These are phyloP conservation scores for Pleuronectes platessa DNA, from an alignment of 2,113 vertebrate genomes.

Conservation along the genomic window DNA sequence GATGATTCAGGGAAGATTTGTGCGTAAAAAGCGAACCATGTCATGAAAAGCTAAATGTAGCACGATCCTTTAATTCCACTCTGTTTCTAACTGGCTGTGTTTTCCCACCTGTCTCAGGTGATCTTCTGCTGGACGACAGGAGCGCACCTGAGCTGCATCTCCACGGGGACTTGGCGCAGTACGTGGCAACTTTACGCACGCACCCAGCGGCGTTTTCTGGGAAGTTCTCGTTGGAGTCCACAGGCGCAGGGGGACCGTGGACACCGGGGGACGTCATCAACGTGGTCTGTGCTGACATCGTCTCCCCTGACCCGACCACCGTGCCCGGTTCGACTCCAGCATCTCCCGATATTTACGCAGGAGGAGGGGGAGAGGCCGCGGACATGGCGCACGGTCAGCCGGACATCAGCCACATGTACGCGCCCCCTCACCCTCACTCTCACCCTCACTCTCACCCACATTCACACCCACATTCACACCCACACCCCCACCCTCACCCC, in stretches of 20 bases:
- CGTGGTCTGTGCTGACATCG: slow-evolving; percentile 88
- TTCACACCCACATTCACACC: no score
- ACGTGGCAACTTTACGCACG: background rate
- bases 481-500: slow-evolving; percentile 64
- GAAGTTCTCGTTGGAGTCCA: slow-evolving; percentile 90
- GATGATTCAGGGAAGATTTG: no score
- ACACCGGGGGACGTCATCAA: slow-evolving; percentile 88
- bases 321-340: slow-evolving; percentile 73
- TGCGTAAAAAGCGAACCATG: background rate
- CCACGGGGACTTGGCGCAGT: background rate
- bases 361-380: slow-evolving; percentile 39
- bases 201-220: slow-evolving; percentile 82
- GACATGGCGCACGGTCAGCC: slow-evolving; percentile 87
- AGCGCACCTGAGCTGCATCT: background rate
- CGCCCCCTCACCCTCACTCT: slow-evolving; percentile 72
- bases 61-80: background rate
- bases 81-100: background rate
- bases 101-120: background rate
- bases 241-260: slow-evolving; percentile 84
- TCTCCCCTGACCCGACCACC: slow-evolving; percentile 79
- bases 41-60: background rate
- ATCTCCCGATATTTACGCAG: slow-evolving; percentile 77
- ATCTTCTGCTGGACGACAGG: background rate
- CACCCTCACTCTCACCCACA: no score
- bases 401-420: slow-evolving; percentile 91